A percentile compares a stretch with the other conserved stretches of the same genome.
phyloP scores from a whole-genome alignment of 2,113 vertebrate genomes.

The Hucho hucho region DNA sequence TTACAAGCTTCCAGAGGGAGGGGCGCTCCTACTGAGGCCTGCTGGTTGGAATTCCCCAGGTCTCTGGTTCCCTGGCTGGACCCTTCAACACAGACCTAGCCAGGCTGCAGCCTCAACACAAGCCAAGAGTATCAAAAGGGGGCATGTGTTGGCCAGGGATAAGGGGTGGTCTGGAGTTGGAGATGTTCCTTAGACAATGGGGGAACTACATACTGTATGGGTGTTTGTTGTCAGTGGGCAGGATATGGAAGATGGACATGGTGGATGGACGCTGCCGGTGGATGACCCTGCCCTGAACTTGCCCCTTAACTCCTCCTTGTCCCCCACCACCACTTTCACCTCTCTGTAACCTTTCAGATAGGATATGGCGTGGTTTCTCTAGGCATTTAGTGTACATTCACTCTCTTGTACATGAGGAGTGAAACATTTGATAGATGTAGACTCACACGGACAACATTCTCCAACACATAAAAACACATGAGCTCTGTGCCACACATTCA shows the following conservation, averaged over 20 bases:
- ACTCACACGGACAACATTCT: background rate
- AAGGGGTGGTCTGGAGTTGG: background rate
- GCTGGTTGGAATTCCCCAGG: background rate
- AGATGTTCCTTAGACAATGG: no score
- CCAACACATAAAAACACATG: background rate
- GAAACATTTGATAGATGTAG: background rate
- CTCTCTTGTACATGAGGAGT: background rate
- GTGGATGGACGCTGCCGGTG: background rate
- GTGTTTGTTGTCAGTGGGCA: background rate
- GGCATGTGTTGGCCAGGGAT: background rate
- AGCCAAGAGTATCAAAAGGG: background rate
- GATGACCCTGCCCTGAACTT: background rate
- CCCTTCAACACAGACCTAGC: background rate
- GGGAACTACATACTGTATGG: background rate
- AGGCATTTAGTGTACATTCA: no score
- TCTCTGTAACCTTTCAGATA: background rate
- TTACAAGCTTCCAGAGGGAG: conserved; percentile 14
- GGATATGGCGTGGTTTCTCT: no score
- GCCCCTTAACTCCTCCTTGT: background rate
- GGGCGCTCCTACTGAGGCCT: background rate
- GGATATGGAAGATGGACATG: background rate
- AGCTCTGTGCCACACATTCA: background rate
- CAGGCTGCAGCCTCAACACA: background rate
- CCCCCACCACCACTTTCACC: background rate
- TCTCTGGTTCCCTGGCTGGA: background rate